Evolutionary conservation across 2,797 vertebrate genomes (phyloP).

Genomic region (Acanthurus tractus): DNA sequence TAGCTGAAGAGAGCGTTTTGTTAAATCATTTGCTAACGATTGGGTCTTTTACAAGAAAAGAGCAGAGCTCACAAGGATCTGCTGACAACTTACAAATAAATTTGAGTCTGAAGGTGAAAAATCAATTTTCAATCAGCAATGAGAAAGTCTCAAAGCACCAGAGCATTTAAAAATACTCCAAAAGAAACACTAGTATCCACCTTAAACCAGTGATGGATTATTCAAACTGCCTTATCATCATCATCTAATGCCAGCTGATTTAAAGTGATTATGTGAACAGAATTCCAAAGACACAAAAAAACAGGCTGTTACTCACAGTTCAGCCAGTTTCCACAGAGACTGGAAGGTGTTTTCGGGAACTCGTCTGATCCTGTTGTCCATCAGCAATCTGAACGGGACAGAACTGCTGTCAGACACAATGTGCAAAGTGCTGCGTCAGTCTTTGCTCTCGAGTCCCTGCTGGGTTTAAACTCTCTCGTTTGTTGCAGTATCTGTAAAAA

Average conservation of each 20-base stretch:
- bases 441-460: neutral
- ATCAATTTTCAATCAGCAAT: neutral
- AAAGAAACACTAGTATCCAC: no score
- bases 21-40: no score
- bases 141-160: neutral
- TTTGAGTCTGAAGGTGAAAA: neutral
- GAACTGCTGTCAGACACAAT: slow-evolving; percentile 35
- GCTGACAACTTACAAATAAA: neutral
- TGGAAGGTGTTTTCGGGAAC: slow-evolving; percentile 88
- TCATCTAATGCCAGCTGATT: neutral
- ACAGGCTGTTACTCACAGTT: slow-evolving; percentile 79
- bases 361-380: slow-evolving; percentile 86
- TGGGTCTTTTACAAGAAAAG: neutral
- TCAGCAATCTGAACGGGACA: slow-evolving; percentile 80
- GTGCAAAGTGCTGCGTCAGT: neutral
- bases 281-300: neutral
- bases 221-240: neutral
- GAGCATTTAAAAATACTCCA: neutral
- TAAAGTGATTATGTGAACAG: neutral
- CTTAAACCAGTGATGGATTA: neutral
- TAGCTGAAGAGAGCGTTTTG: no score
- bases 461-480: neutral
- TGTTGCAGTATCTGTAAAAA: neutral
- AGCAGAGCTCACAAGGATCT: neutral
- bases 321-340: slow-evolving; percentile 84